Evolutionary conservation across 2,888 invertebrate genomes (phyloP).

Genomic region (Cephus pulcher): DNA sequence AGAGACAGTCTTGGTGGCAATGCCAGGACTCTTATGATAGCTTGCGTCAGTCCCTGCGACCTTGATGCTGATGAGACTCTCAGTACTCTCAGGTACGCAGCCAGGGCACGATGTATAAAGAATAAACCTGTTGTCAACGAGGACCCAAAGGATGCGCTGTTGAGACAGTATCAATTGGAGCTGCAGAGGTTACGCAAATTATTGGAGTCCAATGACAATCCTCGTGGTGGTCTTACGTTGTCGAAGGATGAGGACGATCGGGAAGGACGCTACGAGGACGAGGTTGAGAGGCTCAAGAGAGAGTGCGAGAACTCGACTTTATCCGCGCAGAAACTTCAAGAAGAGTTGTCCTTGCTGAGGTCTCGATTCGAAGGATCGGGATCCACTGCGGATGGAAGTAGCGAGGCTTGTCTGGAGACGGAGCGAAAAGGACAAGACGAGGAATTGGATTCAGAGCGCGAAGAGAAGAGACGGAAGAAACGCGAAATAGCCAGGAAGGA

Average conservation of each 20-base stretch:
- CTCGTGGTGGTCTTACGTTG: conserved; percentile 15
- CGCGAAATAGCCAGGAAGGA: conserved; percentile 60
- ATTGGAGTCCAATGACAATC: conserved; percentile 62
- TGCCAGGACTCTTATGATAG: conserved; percentile 90
- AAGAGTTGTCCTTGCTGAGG: conserved; percentile 48
- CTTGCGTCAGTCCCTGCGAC: conserved; percentile 85
- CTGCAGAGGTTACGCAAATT: conserved; percentile 77
- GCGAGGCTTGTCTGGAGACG: neutral
- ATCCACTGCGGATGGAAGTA: neutral
- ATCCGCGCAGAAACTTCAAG: conserved; percentile 52
- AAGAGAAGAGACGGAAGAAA: conserved; percentile 52
- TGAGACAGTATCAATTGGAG: conserved; percentile 87
- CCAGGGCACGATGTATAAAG: conserved; percentile 87
- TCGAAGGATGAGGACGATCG: conserved; percentile 18
- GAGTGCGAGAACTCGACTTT: conserved; percentile 56
- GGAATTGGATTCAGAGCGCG: conserved; percentile 43
- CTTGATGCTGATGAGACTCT: conserved; percentile 87
- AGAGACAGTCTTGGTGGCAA: conserved; percentile 89
- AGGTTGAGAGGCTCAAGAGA: conserved; percentile 47
- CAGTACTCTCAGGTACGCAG: conserved; percentile 85
- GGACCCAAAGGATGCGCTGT: conserved; percentile 89
- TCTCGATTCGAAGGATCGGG: conserved; percentile 33
- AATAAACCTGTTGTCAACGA: conserved; percentile 89
- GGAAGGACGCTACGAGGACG: conserved; percentile 36
- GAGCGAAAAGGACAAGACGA: neutral